Percentiles rank a stretch among this genome's conserved stretches.
phyloP scores from a whole-genome alignment of 2,888 invertebrate genomes.

The Xestia xanthographa region DNA sequence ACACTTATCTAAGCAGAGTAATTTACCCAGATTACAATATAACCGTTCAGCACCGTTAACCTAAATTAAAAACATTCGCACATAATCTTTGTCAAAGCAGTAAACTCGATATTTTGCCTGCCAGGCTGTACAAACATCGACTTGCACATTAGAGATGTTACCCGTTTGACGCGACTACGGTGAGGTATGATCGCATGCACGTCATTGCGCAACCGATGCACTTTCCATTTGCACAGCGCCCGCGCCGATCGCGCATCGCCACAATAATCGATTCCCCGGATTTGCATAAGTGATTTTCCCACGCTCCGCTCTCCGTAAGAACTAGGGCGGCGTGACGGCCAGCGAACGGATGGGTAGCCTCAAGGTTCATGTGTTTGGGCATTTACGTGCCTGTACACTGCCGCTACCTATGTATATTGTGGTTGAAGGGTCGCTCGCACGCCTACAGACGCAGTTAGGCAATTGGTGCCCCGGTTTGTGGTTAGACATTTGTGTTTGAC shows the following conservation, averaged over 20 bases:
- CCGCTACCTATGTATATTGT: slow-evolving; percentile 31
- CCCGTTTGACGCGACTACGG: slow-evolving; percentile 31
- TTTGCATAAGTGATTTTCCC: slow-evolving; percentile 88
- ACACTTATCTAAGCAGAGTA: not conserved
- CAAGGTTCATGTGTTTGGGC: slow-evolving; percentile 78
- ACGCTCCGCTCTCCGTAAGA: slow-evolving; percentile 84
- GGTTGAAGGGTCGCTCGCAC: slow-evolving; percentile 50
- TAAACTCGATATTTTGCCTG: slow-evolving; percentile 46
- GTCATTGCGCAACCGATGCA: slow-evolving; percentile 83
- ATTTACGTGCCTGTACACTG: slow-evolving; percentile 44
- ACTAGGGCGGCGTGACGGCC: slow-evolving; percentile 83
- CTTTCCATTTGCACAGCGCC: slow-evolving; percentile 83
- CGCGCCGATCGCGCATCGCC: slow-evolving; percentile 71
- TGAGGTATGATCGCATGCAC: slow-evolving; percentile 66
- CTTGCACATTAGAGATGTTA: slow-evolving; percentile 61
- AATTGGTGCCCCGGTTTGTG: slow-evolving; percentile 58
- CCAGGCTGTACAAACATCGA: slow-evolving; percentile 47
- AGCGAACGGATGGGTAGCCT: slow-evolving; percentile 83
- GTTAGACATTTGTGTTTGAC: slow-evolving; percentile 60
- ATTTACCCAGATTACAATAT: not conserved
- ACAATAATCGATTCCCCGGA: slow-evolving; percentile 87
- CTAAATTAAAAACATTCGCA: slow-evolving; percentile 19
- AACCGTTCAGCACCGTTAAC: not conserved
- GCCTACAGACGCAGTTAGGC: slow-evolving; percentile 53
- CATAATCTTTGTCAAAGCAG: slow-evolving; percentile 5